phyloP scores from a whole-genome alignment of 2,888 invertebrate species.

The Acleris cristana region DNA sequence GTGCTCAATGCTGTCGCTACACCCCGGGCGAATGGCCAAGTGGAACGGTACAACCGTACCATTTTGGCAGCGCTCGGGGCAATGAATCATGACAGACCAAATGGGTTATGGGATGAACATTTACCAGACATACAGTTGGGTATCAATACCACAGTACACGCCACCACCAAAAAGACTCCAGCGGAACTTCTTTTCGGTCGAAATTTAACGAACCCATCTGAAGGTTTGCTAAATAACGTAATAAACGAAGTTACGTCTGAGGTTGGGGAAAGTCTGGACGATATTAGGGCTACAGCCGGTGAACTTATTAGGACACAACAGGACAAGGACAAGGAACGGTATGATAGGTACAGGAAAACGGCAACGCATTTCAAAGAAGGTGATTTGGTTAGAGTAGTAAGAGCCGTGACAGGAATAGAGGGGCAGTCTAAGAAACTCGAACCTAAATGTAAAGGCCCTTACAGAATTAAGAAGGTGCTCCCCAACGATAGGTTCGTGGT shows the following conservation, averaged over 20 bases:
- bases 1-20: too few species aligned
- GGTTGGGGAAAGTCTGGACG: constrained; percentile 8
- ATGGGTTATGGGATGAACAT: constrained; percentile 8
- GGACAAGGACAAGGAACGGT: constrained; percentile 25
- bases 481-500: constrained; percentile 38
- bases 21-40: too few species aligned
- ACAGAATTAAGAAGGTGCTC: constrained; percentile 10
- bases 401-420: neutral
- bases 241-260: constrained; percentile 13
- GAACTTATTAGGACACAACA: constrained; percentile 31
- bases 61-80: neutral
- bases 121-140: constrained; percentile 38
- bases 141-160: constrained; percentile 38
- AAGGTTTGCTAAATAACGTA: constrained; percentile 34
- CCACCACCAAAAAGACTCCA: constrained; percentile 38
- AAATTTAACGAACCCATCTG: constrained; percentile 33
- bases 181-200: constrained; percentile 41
- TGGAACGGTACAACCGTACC: neutral
- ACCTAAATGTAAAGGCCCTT: constrained; percentile 23
- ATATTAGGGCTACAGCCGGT: constrained; percentile 30
- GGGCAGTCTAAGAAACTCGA: constrained; percentile 27
- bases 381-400: constrained; percentile 24
- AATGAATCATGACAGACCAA: constrained; percentile 1
- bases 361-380: constrained; percentile 11
- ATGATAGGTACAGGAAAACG: constrained; percentile 29